phyloP scores from a whole-genome alignment of 2,888 invertebrate species.

The Melanophora roralis region DNA sequence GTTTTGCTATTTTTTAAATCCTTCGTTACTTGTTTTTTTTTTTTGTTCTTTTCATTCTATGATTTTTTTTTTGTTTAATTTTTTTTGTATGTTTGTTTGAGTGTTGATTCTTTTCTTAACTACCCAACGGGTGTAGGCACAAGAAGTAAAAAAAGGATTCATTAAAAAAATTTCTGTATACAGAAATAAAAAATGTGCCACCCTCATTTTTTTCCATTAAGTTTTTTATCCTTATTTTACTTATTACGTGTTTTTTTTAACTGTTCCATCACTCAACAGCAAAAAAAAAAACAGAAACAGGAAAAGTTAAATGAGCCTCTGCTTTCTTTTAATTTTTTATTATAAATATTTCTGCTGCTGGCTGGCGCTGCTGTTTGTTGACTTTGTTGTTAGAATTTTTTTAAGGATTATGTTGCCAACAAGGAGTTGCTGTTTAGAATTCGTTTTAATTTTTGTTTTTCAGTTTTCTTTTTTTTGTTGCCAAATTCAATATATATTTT shows the following conservation, averaged over 20 bases:
- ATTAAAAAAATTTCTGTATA: conserved; percentile 56
- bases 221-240: conserved; percentile 43
- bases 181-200: conserved; percentile 57
- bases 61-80: background rate
- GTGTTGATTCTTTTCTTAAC: conserved; percentile 15
- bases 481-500: conserved; percentile 27
- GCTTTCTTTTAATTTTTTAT: conserved; percentile 48
- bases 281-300: conserved; percentile 39
- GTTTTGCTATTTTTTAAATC: conserved; percentile 56
- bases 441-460: conserved; percentile 45
- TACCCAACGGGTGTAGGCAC: conserved; percentile 51
- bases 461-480: conserved; percentile 9
- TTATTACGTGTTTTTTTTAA: conserved; percentile 37
- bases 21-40: conserved; percentile 9
- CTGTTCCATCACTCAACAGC: background rate
- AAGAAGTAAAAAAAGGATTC: conserved; percentile 59
- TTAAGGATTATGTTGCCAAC: conserved; percentile 53
- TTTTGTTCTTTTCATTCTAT: too few species aligned
- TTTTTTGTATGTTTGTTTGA: background rate
- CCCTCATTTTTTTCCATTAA: conserved; percentile 57
- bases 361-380: conserved; percentile 34
- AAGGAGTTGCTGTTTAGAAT: conserved; percentile 16
- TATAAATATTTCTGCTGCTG: conserved; percentile 38
- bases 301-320: conserved; percentile 60
- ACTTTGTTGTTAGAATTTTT: conserved; percentile 24